Evolutionary conservation across 1,140 invertebrate genomes (phyloP).

Genomic region (Sminthurides bifidus): DNA sequence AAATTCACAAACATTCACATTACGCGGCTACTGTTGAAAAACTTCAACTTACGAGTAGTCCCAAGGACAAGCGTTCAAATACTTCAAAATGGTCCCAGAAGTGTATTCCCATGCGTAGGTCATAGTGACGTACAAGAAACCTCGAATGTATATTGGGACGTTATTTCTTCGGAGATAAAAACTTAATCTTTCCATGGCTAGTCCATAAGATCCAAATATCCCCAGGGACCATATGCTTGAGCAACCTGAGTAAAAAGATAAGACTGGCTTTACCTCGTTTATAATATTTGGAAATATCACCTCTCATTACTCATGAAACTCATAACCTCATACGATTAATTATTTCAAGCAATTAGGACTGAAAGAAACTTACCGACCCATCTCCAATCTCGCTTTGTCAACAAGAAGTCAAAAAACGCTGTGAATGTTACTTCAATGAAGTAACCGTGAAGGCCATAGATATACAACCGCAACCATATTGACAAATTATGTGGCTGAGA

Average conservation of each 20-base stretch:
- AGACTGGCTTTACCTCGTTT: not conserved
- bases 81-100: conserved; percentile 39
- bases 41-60: conserved; percentile 38
- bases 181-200: conserved; percentile 40
- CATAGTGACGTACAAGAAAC: conserved; percentile 40
- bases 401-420: conserved; percentile 43
- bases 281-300: not conserved
- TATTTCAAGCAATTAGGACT: not conserved
- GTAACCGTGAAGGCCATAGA: conserved; percentile 45
- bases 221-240: conserved; percentile 43
- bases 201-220: conserved; percentile 41
- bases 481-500: conserved; percentile 13
- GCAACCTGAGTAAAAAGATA: conserved; percentile 31
- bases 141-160: conserved; percentile 37
- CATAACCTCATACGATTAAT: not conserved
- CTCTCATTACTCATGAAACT: not conserved
- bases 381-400: conserved; percentile 41
- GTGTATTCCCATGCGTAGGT: conserved; percentile 44
- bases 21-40: not conserved
- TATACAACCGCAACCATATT: conserved; percentile 37
- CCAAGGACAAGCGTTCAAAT: conserved; percentile 45
- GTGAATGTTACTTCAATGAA: conserved; percentile 45
- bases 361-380: conserved; percentile 36
- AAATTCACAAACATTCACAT: not conserved
- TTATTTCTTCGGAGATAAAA: conserved; percentile 32